Evolutionary conservation across 1,140 invertebrate species (phyloP).

Genomic region (Myzus persicae): DNA sequence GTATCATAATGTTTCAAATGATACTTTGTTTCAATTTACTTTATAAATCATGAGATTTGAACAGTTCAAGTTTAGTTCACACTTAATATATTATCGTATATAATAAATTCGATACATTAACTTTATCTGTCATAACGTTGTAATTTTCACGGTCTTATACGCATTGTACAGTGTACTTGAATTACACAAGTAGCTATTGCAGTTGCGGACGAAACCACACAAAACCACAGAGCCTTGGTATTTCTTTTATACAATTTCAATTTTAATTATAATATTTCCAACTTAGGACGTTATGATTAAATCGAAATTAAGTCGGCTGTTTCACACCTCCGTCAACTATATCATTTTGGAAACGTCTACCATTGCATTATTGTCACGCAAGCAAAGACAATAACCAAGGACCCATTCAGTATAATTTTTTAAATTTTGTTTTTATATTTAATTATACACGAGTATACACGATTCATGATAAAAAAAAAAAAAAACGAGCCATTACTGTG

Average conservation of each 20-base stretch:
- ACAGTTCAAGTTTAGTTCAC: neutral
- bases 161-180: neutral
- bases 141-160: neutral
- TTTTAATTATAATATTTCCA: constrained; percentile 9
- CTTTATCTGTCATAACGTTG: neutral
- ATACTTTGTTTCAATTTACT: no score
- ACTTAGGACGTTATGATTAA: neutral
- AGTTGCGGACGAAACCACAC: neutral
- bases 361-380: constrained; percentile 11
- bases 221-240: constrained; percentile 3
- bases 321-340: neutral
- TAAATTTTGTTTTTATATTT: constrained; percentile 35
- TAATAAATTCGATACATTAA: neutral
- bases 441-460: constrained; percentile 21
- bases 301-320: constrained; percentile 16
- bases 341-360: constrained; percentile 1
- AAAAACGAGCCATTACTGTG: constrained; percentile 46
- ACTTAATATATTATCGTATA: neutral
- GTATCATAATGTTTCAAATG: no score
- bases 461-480: constrained; percentile 7
- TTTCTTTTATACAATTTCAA: neutral
- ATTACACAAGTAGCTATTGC: neutral
- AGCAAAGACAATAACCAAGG: constrained; percentile 55
- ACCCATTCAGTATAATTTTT: constrained; percentile 35
- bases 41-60: neutral